A percentile compares a stretch with the other conserved stretches of the same genome.
Evolutionary conservation across 2,797 vertebrate species (phyloP).

Genomic region (Podargus strigoides): DNA sequence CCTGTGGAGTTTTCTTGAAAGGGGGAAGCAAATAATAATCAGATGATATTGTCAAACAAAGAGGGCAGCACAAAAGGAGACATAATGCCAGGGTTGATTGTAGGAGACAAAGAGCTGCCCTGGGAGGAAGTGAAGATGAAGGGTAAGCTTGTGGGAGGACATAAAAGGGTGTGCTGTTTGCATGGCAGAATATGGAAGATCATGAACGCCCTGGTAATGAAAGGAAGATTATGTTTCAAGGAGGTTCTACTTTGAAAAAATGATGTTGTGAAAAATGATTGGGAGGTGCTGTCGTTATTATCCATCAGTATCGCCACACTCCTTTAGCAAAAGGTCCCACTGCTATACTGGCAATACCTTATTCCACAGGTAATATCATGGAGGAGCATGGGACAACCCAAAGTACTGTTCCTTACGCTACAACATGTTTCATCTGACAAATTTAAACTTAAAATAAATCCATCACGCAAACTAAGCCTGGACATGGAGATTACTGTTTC

Average conservation of each 20-base stretch:
- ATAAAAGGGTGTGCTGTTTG: constrained; percentile 34
- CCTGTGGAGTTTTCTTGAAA: background rate
- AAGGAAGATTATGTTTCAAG: background rate
- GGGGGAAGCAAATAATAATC: background rate
- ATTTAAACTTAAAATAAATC: background rate
- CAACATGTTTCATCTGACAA: background rate
- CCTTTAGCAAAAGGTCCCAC: background rate
- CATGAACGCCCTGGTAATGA: background rate
- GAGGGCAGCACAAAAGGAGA: constrained; percentile 1
- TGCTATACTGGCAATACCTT: background rate
- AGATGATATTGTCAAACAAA: background rate
- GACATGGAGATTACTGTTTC: background rate
- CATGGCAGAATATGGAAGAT: constrained; percentile 1
- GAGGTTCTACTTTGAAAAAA: background rate
- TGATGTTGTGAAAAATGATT: background rate
- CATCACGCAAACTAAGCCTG: background rate
- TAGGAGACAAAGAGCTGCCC: constrained; percentile 15
- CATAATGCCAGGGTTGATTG: background rate
- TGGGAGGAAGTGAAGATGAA: constrained; percentile 23
- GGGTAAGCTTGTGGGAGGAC: background rate
- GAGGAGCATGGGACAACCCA: background rate
- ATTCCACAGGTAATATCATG: background rate
- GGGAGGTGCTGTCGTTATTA: background rate
- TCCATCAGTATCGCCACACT: background rate
- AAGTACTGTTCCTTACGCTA: background rate